Percentiles rank a stretch among this genome's conserved stretches.
Conservation (phyloP, 30 jellyfish, hydroid and myxozoan genomes). For the Haliclystus octoradiatus region DNA sequence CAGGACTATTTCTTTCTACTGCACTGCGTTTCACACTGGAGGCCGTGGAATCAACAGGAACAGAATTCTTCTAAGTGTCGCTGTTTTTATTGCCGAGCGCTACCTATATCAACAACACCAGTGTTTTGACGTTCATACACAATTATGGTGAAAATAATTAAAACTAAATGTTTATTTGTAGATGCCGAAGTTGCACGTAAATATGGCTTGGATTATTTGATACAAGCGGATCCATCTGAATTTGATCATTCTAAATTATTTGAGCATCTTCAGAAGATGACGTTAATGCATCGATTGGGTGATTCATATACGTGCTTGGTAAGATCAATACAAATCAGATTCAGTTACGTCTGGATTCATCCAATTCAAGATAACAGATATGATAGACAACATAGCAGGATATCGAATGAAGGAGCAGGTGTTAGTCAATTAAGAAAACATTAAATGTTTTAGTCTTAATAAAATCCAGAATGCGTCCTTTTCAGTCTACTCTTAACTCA, state of each 20-base stretch:
- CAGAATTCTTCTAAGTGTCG: conserved; percentile 6
- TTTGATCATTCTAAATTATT: conserved; percentile 44
- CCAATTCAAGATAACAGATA: background rate
- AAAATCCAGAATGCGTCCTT: too few species aligned
- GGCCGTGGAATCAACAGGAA: conserved; percentile 31
- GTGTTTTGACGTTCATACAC: too few species aligned
- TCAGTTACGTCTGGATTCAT: background rate
- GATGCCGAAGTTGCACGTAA: conserved; percentile 84
- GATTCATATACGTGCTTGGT: conserved; percentile 95
- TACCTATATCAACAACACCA: too few species aligned
- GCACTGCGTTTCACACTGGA: too few species aligned
- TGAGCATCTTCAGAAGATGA: conserved; percentile 56
- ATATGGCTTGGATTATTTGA: conserved; percentile 81
- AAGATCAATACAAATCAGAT: too few species aligned
- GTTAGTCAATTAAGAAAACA: too few species aligned
- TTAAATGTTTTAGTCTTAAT: too few species aligned
- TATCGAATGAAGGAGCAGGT: background rate
- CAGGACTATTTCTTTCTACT: too few species aligned
- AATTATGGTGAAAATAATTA: too few species aligned
- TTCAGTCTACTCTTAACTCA: too few species aligned
- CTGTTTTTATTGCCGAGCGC: background rate
- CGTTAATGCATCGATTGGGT: conserved; percentile 73
- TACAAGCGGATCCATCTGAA: conserved; percentile 86
- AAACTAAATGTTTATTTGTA: conserved; percentile 4
- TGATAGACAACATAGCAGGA: background rate